Base-by-base conservation (phyloP, 2,113 vertebrate genomes). In the Poeciliopsis retropinna region DNA sequence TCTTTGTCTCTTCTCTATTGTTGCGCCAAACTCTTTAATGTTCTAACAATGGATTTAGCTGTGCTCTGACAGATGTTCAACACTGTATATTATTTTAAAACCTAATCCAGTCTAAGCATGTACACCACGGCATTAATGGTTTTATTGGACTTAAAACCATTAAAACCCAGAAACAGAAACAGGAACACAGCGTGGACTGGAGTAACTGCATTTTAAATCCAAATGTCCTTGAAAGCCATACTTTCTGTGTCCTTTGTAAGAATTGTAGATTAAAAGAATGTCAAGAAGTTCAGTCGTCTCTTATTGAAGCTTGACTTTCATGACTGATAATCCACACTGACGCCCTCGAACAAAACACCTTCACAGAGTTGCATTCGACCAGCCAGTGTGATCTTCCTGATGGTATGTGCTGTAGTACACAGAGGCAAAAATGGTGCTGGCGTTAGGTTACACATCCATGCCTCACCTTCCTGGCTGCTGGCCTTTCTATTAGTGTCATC, bases 401-500 rank as follows among this genome's bases (percentile, higher is more conserved):
- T 78, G 60, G 79, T 79, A 70, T 87, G 17, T 1, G 13, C 12
- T n/a, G 73, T 72, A 68, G 13, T 3, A 28, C 41, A 65, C 54
- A 57, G 60, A 66, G 67, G 47, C 62, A 81, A 67, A 57, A 73
- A 51, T 51, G 64, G 89, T 73, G 61, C 66, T 12, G 73, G 84
- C 25, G 13, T 86, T 63, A 60, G 70, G 73, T 91, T 91, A 80
- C 85, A 77, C 47, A 34, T 75, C 37, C 29, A 51, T 31, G 31
- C 51, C 62, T 41, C 31, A 44, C 63, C 37, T 66, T 67, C 34
- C 25, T 68, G 62, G 68, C 67, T 30, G 22, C 67, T 75, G 47
- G 73, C 32, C 77, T 79, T 63, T 67, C 70, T 62, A 82, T 87
- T 78, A 79, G 75, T 76, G 69, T 88, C 80, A 79, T 68, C 72